A percentile compares a stretch with the other conserved stretches of the same genome.
phyloP scores from a whole-genome alignment of 2,797 vertebrate species.

The Karalla daura region DNA sequence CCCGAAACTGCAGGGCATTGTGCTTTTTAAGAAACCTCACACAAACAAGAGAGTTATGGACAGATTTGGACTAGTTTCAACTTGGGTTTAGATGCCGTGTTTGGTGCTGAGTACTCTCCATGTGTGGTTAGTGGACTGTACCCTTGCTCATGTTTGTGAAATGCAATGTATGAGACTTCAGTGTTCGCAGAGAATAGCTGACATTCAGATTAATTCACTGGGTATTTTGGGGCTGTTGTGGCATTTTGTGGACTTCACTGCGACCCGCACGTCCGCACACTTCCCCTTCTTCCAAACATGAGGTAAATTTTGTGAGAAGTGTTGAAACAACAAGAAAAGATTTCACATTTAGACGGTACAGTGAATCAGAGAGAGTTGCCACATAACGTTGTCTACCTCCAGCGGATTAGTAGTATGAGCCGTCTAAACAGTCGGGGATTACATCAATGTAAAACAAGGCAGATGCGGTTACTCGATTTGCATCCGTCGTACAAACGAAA shows the following conservation, averaged over 20 bases:
- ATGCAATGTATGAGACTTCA: not conserved
- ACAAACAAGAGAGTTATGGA: too few species aligned
- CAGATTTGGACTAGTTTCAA: too few species aligned
- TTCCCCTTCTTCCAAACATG: not conserved
- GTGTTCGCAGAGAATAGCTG: not conserved
- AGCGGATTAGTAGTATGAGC: not conserved
- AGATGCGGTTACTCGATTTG: constrained; percentile 46
- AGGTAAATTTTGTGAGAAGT: not conserved
- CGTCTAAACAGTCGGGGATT: constrained; percentile 22
- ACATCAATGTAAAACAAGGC: constrained; percentile 9
- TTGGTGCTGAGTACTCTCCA: not conserved
- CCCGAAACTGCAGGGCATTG: not conserved
- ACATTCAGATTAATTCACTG: not conserved
- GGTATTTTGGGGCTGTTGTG: not conserved
- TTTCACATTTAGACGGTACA: constrained; percentile 27
- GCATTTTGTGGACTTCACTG: not conserved
- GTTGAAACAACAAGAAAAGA: constrained; percentile 8
- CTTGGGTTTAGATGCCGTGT: not conserved
- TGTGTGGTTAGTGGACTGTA: not conserved
- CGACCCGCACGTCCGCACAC: not conserved
- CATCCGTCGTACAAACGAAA: constrained; percentile 35
- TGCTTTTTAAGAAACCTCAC: too few species aligned
- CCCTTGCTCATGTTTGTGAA: not conserved
- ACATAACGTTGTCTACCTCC: not conserved
- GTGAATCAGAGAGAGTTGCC: constrained; percentile 14